phyloP scores from a whole-genome alignment of 1,140 invertebrate genomes.

The Globodera rostochiensis region DNA sequence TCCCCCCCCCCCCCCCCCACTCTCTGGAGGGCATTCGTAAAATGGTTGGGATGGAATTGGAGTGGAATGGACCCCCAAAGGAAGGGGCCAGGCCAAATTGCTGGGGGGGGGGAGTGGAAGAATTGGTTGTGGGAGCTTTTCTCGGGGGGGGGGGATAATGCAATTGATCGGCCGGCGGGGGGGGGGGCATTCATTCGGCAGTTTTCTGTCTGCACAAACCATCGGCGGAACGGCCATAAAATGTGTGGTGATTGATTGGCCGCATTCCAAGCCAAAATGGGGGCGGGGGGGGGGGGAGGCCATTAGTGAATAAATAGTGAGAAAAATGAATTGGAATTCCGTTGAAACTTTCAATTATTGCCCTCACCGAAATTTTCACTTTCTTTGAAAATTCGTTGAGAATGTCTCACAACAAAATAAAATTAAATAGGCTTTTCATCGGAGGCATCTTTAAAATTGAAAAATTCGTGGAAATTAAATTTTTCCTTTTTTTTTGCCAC shows the following conservation, averaged over 20 bases:
- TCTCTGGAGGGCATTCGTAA: not conserved
- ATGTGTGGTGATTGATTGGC: not conserved
- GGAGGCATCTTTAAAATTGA: no score
- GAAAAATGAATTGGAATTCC: no score
- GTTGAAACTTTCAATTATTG: no score
- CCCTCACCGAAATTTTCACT: no score
- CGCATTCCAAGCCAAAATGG: no score
- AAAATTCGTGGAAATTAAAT: no score
- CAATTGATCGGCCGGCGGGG: not conserved
- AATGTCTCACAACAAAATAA: no score
- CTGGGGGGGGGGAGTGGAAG: not conserved
- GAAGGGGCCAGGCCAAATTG: not conserved
- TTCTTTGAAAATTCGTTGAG: no score
- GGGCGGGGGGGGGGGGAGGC: no score
- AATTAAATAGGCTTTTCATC: no score
- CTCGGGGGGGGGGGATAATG: not conserved
- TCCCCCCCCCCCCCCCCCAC: not conserved
- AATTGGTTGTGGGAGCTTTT: not conserved
- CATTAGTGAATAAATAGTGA: no score
- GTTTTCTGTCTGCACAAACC: not conserved
- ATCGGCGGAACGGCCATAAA: not conserved
- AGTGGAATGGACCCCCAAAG: not conserved
- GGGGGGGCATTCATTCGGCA: no score
- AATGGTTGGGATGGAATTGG: conserved; percentile 1
- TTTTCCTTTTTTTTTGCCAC: not conserved